Evolutionary conservation across 2,113 vertebrate species (phyloP).

Genomic region (Chionomys nivalis): DNA sequence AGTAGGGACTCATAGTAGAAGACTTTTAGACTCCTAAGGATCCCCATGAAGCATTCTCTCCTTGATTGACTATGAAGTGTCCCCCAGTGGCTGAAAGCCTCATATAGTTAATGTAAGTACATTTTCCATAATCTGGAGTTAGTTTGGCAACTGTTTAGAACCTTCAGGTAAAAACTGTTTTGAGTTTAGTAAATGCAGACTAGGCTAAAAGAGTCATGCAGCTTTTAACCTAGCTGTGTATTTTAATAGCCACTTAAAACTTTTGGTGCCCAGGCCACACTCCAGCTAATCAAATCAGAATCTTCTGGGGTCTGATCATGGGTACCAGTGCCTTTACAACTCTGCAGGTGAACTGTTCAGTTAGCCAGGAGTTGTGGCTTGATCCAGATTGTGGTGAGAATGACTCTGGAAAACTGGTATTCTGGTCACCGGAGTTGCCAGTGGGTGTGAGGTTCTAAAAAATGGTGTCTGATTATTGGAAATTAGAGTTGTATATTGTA

Average conservation of each 20-base stretch:
- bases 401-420: neutral
- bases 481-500: conserved; percentile 20
- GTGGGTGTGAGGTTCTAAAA: conserved; percentile 34
- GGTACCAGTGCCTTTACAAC: conserved; percentile 36
- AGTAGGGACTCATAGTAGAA: neutral
- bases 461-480: conserved; percentile 4
- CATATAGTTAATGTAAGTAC: neutral
- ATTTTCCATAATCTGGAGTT: conserved; percentile 31
- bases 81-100: neutral
- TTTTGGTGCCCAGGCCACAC: neutral
- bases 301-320: neutral
- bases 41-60: conserved; percentile 18
- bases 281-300: conserved; percentile 1
- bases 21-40: neutral
- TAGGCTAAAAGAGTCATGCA: neutral
- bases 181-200: conserved; percentile 52
- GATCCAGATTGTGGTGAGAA: neutral
- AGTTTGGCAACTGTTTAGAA: conserved; percentile 47
- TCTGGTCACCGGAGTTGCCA: conserved; percentile 11
- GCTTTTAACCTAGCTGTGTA: conserved; percentile 4
- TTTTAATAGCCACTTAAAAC: conserved; percentile 36
- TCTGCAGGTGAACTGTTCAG: neutral
- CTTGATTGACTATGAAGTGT: conserved; percentile 18
- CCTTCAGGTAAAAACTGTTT: conserved; percentile 30
- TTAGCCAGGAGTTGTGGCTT: neutral